Percentiles rank a stretch among this genome's conserved stretches.
Conservation (phyloP, 2,888 invertebrate genomes). For the Chaetogeoica ovagalla region DNA sequence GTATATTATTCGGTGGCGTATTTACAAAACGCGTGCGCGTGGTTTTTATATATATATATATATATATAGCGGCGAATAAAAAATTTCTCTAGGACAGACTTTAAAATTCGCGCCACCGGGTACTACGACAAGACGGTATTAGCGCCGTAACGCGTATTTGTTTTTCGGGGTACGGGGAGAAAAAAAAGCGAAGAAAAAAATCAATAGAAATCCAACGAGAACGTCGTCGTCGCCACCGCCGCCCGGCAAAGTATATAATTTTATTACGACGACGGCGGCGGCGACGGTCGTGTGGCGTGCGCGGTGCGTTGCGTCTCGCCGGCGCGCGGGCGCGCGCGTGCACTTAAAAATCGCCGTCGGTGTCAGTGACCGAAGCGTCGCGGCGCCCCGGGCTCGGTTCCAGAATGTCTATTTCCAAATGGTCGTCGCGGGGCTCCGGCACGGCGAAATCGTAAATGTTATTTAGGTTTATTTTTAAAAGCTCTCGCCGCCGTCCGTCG, state of each 20-base stretch:
- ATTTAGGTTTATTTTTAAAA: slow-evolving; percentile 51
- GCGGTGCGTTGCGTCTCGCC: not conserved
- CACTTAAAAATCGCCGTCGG: slow-evolving; percentile 50
- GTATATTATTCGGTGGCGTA: too few relatives aligned
- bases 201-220: slow-evolving; percentile 31
- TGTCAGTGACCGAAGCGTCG: slow-evolving; percentile 53
- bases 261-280: not conserved
- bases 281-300: not conserved
- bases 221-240: too few relatives aligned
- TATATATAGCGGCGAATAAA: not conserved
- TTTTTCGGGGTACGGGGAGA: not conserved
- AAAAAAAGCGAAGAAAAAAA: not conserved
- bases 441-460: slow-evolving; percentile 52
- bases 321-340: slow-evolving; percentile 29
- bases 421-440: slow-evolving; percentile 48
- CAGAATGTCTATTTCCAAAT: slow-evolving; percentile 53
- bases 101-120: not conserved
- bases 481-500: slow-evolving; percentile 36
- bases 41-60: not conserved
- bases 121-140: not conserved
- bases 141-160: not conserved
- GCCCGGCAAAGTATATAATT: too few relatives aligned
- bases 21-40: too few relatives aligned
- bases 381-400: slow-evolving; percentile 52
- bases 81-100: not conserved